Percentiles rank a stretch among this genome's conserved stretches.
phyloP scores from a whole-genome alignment of 2,888 invertebrate species.

The Entomobrya multifasciata region DNA sequence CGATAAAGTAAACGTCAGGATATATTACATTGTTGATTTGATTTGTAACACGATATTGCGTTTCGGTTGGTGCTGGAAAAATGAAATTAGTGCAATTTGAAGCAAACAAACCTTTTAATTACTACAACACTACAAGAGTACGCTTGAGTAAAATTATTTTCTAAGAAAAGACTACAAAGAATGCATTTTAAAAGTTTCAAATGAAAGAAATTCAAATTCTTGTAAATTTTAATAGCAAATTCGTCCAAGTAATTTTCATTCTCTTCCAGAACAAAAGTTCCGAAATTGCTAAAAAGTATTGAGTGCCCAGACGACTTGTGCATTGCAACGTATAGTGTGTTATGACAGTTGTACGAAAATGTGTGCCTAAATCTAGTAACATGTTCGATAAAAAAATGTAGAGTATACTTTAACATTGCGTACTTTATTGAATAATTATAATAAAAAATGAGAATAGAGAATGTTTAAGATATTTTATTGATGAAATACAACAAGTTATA shows the following conservation, averaged over 20 bases:
- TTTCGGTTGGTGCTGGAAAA: constrained; percentile 29
- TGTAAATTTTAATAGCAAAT: too few species aligned
- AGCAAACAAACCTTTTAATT: neutral
- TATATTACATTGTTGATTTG: too few species aligned
- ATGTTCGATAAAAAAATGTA: constrained; percentile 27
- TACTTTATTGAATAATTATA: neutral
- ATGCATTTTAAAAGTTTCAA: too few species aligned
- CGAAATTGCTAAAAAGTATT: constrained; percentile 22
- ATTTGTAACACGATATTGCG: neutral
- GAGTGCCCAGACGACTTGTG: constrained; percentile 69
- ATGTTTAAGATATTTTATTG: constrained; percentile 48
- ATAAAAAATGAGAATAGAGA: too few species aligned
- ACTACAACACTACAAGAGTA: neutral
- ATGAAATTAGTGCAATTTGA: constrained; percentile 13
- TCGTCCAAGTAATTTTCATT: neutral
- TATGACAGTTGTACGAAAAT: constrained; percentile 71
- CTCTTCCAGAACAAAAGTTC: neutral
- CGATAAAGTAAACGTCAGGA: too few species aligned
- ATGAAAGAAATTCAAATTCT: too few species aligned
- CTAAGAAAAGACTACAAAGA: too few species aligned
- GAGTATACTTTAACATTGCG: neutral
- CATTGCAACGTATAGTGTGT: constrained; percentile 67
- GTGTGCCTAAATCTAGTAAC: constrained; percentile 68
- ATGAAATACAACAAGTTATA: neutral
- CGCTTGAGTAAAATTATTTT: too few species aligned